Base-by-base conservation (phyloP, 2,113 vertebrate genomes). In the Archilochus colubris region DNA sequence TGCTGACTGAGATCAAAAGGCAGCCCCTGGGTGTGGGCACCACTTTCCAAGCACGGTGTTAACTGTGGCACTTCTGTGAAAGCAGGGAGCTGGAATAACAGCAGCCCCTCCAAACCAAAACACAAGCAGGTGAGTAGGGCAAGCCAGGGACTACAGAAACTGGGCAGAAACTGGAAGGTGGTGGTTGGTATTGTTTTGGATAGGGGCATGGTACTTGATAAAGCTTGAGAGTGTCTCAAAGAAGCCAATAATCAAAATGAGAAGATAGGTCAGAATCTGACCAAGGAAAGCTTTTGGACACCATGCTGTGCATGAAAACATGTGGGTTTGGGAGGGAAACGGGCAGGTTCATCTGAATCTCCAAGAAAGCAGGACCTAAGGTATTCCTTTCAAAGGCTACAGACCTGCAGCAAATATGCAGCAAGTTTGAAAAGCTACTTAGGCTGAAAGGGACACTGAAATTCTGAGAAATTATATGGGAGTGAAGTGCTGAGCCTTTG, bases 51-150 rank as follows among this genome's bases (percentile, higher is more conserved):
- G 2, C 50, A 19, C 3, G 0, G 33, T 13, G 10, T 57, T 17
- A 57, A 50, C 43, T 59, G 33, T 6, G 3, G 82, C 0, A 0
- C 51, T 77, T 53, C 23, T 23, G 31, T 3, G 24, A 70, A 64
- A 82, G n/a, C 2, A 4, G 59, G 64, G 85, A 85, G 54, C 70
- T 91, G 78, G 48, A 93, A 88, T 25, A 94, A 87, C 67, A 93
- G 63, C 88, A 94, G 82, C 82, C 40, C 75, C 92, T 93, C 88
- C 72, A 91, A 94, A 91, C 13, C 70, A 88, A 91, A 95, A 91
- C 58, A 91, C 23, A 15, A 88, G 62, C 74, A 82, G 66, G 82
- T 14, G 0, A 84, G 51, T 63, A 50, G 43, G 77, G 30, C 43
- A 70, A 76, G 84, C 24, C 44, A 20, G 38, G 38, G 54, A 68